These are phyloP conservation scores for Intellagama lesueurii DNA, from an alignment of 2,797 vertebrate species.

Conservation along the genomic window DNA sequence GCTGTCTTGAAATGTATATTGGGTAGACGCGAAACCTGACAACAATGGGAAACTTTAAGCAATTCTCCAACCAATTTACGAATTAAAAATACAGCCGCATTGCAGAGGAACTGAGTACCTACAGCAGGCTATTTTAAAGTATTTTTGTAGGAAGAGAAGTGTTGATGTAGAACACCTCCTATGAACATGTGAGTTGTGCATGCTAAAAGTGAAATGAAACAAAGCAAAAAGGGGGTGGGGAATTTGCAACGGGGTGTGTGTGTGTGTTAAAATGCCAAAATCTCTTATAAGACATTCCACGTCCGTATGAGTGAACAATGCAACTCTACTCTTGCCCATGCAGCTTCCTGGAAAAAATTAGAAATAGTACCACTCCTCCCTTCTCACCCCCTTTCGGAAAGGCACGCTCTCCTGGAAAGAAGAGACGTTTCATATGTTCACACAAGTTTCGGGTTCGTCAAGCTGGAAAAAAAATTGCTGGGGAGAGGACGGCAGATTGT, in stretches of 20 bases:
- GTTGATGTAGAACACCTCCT: constrained; percentile 54
- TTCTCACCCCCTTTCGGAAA: background rate
- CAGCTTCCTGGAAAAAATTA: constrained; percentile 1
- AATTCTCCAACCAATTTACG: constrained; percentile 56
- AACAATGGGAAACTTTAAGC: constrained; percentile 58
- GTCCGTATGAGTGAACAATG: constrained; percentile 44
- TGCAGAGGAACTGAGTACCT: constrained; percentile 76
- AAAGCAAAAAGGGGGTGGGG: constrained; percentile 65
- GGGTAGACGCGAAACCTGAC: constrained; percentile 48
- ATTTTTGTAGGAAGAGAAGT: constrained; percentile 63
- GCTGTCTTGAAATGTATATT: constrained; percentile 56
- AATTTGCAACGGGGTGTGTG: background rate
- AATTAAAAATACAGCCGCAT: constrained; percentile 81
- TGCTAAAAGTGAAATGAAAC: constrained; percentile 65
- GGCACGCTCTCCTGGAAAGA: background rate
- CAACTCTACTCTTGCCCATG: constrained; percentile 22
- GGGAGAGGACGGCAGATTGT: background rate
- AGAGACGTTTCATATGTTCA: background rate
- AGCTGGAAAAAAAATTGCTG: background rate
- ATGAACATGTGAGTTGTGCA: constrained; percentile 54
- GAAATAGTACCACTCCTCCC: constrained; percentile 15
- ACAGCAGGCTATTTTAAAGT: constrained; percentile 73
- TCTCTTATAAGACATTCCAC: constrained; percentile 19
- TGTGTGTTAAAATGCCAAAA: background rate
- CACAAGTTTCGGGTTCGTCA: background rate